These are phyloP conservation scores for Plagodis pulveraria DNA, from an alignment of 2,888 invertebrate genomes.

Conservation along the genomic window DNA sequence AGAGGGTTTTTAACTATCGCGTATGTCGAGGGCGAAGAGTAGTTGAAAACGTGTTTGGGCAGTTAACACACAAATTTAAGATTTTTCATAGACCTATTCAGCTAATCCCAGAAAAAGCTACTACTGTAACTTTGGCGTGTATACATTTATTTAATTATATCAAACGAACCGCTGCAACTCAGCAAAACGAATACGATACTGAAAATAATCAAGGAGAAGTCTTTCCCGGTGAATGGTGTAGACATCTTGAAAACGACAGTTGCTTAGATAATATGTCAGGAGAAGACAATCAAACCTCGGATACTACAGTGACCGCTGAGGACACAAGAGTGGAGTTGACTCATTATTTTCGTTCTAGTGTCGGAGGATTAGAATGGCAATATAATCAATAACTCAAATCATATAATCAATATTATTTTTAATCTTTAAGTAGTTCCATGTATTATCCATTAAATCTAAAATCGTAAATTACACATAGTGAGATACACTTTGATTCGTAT, in stretches of 20 bases:
- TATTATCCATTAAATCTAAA: too few species aligned
- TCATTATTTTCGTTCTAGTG: conserved; percentile 32
- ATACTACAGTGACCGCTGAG: conserved; percentile 20
- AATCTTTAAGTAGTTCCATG: too few species aligned
- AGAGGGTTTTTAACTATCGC: conserved; percentile 22
- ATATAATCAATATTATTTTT: too few species aligned
- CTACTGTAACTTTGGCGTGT: too few species aligned
- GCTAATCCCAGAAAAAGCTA: conserved; percentile 29
- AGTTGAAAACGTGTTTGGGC: conserved; percentile 30
- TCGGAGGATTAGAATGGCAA: conserved; percentile 31
- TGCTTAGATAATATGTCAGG: conserved; percentile 22
- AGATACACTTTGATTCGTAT: too few species aligned
- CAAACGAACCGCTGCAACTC: conserved; percentile 16
- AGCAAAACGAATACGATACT: conserved; percentile 17
- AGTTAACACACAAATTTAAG: conserved; percentile 25
- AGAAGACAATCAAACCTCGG: too few species aligned
- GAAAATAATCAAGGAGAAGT: conserved; percentile 25
- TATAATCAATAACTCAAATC: conserved; percentile 31
- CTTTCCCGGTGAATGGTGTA: conserved; percentile 30
- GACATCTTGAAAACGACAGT: conserved; percentile 17
- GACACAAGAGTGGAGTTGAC: conserved; percentile 29
- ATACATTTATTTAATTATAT: conserved; percentile 35
- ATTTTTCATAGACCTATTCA: conserved; percentile 25
- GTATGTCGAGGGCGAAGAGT: conserved; percentile 24
- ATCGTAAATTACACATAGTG: too few species aligned